Base-by-base conservation (phyloP, 2,797 vertebrate species). In the Miichthys miiuy region DNA sequence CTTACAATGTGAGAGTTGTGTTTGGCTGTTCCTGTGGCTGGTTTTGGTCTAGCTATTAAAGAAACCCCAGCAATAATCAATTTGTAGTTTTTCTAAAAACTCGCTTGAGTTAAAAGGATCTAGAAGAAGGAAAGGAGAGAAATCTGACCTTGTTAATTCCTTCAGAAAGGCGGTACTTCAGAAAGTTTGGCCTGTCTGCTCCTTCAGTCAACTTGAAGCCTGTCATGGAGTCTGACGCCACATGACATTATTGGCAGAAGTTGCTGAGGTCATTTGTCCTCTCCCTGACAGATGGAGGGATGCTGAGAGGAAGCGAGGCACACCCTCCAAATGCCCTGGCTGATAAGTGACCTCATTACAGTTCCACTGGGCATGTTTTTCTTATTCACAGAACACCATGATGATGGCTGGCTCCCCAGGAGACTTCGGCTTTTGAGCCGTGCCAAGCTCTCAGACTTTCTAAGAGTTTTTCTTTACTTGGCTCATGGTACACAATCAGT, bases 271-370 rank as follows among this genome's bases (percentile, higher is more conserved):
- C 80, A 78, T 79, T 79, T 71, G 71, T 80, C 79, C 64, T 65
- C 50, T 57, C 47, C 5, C 48, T 84, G 84, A 86, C 88, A 88
- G 91, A 91, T 84, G 87, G 86, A 90, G 72, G 83, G 87, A 87
- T 69, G 85, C 80, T 64, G 80, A 67, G 75, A 87, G 90, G 91
- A 92, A 89, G 87, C 4, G 23, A 55, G 87, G 79, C 88, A 75
- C 83, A 75, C 89, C 91, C 89, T 86, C 80, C 78, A 18, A 84
- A 83, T 80, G 83, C 86, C 80, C 87, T 61, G 75, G 27, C 86
- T 92, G 89, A 93, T 92, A 91, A 87, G 84, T 87, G 91, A 93
- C 88, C 92, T 90, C 88, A 83, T 94, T 91, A 91, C 69, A 56
- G 82, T 82, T 87, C 82, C 68, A 23, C 79, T 50, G 87, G 88